phyloP scores from a whole-genome alignment of 2,888 invertebrate genomes.

The Eupithecia subfuscata region DNA sequence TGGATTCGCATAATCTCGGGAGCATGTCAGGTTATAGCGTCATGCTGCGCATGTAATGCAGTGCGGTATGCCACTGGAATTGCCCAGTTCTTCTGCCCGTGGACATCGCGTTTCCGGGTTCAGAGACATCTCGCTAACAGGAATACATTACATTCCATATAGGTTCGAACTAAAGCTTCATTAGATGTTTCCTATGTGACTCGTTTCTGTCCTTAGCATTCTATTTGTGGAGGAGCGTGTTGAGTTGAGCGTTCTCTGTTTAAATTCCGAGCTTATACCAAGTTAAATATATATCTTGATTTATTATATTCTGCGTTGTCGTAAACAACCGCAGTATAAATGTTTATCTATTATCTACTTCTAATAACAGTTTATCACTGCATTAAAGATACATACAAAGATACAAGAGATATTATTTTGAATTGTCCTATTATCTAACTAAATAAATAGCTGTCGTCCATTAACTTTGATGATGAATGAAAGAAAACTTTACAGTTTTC shows the following conservation, averaged over 20 bases:
- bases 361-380: background rate
- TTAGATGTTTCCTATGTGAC: conserved; percentile 36
- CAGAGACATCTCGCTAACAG: conserved; percentile 33
- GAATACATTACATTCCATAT: conserved; percentile 35
- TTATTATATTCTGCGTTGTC: background rate
- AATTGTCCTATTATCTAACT: background rate
- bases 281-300: background rate
- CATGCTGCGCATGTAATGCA: conserved; percentile 51
- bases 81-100: conserved; percentile 67
- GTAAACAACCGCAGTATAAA: background rate
- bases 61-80: conserved; percentile 57
- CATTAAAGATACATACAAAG: background rate
- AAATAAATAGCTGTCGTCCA: background rate
- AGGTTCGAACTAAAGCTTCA: conserved; percentile 29
- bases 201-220: conserved; percentile 26
- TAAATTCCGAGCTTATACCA: background rate
- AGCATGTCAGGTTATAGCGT: conserved; percentile 61
- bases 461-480: background rate
- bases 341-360: background rate
- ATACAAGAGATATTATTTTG: background rate
- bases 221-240: conserved; percentile 25
- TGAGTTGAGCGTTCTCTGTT: conserved; percentile 11
- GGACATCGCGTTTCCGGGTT: conserved; percentile 42
- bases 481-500: too few relatives aligned
- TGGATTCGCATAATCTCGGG: conserved; percentile 59